Conservation (phyloP, 2,797 vertebrate genomes). For the Falco cherrug region DNA sequence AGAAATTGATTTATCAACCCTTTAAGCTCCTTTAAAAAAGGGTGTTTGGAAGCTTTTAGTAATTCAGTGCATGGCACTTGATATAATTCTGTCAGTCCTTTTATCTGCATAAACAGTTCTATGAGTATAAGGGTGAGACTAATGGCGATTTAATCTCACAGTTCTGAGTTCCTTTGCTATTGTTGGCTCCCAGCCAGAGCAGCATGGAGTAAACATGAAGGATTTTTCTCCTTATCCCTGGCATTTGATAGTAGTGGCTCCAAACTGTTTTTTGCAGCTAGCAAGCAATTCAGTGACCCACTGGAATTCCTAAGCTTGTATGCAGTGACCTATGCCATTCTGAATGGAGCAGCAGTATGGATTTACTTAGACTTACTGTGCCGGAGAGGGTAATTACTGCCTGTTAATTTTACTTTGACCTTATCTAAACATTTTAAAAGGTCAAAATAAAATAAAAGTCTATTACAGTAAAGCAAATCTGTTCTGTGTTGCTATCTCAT, state of each 20-base stretch:
- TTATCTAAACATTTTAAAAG: neutral
- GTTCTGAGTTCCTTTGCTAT: constrained; percentile 7
- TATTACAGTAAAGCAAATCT: neutral
- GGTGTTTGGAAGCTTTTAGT: neutral
- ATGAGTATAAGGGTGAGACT: neutral
- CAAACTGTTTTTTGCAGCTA: neutral
- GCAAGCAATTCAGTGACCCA: neutral
- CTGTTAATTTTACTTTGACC: constrained; percentile 21
- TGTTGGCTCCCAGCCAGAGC: neutral
- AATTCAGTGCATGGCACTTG: neutral
- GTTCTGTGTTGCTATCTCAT: neutral
- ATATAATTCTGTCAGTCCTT: neutral
- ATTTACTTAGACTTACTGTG: neutral
- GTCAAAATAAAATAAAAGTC: neutral
- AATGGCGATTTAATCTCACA: neutral
- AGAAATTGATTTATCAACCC: neutral
- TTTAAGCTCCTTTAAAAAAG: neutral
- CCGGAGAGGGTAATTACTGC: neutral
- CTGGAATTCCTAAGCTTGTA: neutral
- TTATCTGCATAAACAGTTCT: neutral
- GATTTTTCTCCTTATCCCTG: neutral
- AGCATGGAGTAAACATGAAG: neutral
- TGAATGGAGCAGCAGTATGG: neutral
- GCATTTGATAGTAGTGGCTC: neutral
- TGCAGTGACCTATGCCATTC: neutral